Evolutionary conservation across 1,140 invertebrate genomes (phyloP).

Genomic region (Sarcophaga bullata): DNA sequence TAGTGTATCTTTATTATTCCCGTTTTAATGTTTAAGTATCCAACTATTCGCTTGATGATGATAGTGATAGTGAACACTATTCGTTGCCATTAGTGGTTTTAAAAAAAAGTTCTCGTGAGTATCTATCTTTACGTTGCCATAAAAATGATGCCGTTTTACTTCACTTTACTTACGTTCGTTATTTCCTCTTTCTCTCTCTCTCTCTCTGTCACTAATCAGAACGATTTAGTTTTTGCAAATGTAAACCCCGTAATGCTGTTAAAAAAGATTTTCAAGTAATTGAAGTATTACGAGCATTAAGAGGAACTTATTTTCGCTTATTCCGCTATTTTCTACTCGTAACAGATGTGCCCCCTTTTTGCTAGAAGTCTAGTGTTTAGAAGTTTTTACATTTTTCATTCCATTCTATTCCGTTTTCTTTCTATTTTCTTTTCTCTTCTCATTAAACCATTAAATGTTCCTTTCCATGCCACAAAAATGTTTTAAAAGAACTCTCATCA

Average conservation of each 20-base stretch:
- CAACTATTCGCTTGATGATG: neutral
- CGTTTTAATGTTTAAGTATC: constrained; percentile 10
- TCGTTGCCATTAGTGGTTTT: neutral
- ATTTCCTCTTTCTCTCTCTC: neutral
- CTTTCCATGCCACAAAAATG: no score
- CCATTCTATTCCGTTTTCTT: no score
- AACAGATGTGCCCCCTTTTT: no score
- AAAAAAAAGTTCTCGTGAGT: neutral
- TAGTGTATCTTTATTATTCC: neutral
- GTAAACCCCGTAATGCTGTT: neutral
- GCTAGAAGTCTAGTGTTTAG: no score
- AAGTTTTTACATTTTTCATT: no score
- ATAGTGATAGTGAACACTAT: no score
- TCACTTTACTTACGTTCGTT: neutral
- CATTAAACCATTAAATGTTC: no score
- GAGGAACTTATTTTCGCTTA: no score
- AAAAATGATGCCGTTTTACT: neutral
- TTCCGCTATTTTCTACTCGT: no score
- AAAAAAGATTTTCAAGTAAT: neutral
- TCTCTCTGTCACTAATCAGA: neutral
- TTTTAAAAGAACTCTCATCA: no score
- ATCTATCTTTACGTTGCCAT: constrained; percentile 1
- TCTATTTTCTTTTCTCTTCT: no score
- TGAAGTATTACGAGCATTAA: neutral
- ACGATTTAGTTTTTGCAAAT: neutral